Base-by-base conservation (phyloP, 2,113 vertebrate genomes). In the Orthonyx spaldingii region DNA sequence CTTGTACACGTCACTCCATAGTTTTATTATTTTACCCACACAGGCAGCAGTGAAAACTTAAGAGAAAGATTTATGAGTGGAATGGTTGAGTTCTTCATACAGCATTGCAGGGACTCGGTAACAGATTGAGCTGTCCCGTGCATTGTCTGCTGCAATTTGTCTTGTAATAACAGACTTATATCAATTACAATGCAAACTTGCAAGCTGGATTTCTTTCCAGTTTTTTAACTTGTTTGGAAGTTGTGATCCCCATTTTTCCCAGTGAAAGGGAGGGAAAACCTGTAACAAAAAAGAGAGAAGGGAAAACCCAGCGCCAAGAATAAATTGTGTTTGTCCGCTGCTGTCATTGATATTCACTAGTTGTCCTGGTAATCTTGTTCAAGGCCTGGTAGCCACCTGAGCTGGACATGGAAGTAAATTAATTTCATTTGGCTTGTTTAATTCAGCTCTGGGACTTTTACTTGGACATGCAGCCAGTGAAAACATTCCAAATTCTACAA, bases 91-190 rank as follows among this genome's bases (percentile, higher is more conserved):
- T 76, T 69, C 94, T 95, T 86, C 84, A 87, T 93, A 5, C 23
- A 93, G 85, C 88, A 78, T 86, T 93, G 66, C 88, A 93, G 77
- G 86, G 87, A 83, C 96, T 94, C 10, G 6, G 70, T 96, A 94
- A 97, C 92, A 89, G 94, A 97, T 95, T 92, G 93, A 96, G 91
- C 93, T 97, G 85, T 93, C 80, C 96, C 63, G 59, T 83, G 81
- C 47, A n/a, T 63, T 97, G 84, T 77, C 95, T 96, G 77, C 79
- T 94, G 69, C 42, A 28, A 93, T 90, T 86, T 94, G 57, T 94
- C 95, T 97, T 92, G 69, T 49, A 96, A 96, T 96, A 95, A 87
- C 77, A 94, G 76, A 92, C 52, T 95, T 87, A 17, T 91, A 87
- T 92, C 79, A 95, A 69, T 79, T 91, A 94, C 66, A 69, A 49